These are phyloP conservation scores for Palaemon carinicauda DNA, from an alignment of 1,140 invertebrate genomes.

Conservation along the genomic window DNA sequence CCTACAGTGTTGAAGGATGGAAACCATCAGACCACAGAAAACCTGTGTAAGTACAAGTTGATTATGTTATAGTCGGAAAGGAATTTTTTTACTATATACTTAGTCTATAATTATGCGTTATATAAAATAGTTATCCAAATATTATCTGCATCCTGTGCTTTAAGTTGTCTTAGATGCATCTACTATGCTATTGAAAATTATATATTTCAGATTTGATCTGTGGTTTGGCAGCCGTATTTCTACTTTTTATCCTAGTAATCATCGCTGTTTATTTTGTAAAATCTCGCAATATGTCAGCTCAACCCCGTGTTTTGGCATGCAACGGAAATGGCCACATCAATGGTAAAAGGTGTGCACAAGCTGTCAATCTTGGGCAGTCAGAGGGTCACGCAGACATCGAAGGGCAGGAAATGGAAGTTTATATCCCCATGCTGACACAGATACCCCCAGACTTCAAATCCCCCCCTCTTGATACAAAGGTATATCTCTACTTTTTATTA, in stretches of 20 bases:
- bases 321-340: constrained; percentile 47
- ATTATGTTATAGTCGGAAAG: not conserved
- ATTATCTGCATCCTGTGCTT: no score
- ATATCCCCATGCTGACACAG: constrained; percentile 58
- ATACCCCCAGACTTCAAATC: constrained; percentile 56
- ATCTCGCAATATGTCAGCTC: constrained; percentile 31
- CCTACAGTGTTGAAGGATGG: constrained; percentile 22
- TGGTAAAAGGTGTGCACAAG: constrained; percentile 24
- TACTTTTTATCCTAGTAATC: constrained; percentile 17
- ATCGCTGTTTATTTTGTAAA: constrained; percentile 15
- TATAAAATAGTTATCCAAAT: no score
- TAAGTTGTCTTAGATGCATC: no score
- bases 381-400: constrained; percentile 36
- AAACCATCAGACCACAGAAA: constrained; percentile 11
- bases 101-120: no score
- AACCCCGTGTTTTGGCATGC: constrained; percentile 29
- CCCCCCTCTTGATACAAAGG: constrained; percentile 57
- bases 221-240: constrained; percentile 27
- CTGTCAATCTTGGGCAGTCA: constrained; percentile 5
- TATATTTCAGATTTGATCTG: constrained; percentile 27
- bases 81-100: not conserved
- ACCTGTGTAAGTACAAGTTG: constrained; percentile 17
- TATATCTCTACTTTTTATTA: not conserved
- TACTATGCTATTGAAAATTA: not conserved
- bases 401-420: constrained; percentile 57